Percentiles rank a stretch among this genome's conserved stretches.
These are phyloP conservation scores for Dasyurus viverrinus DNA, from an alignment of 2,113 vertebrate species.

Conservation along the genomic window DNA sequence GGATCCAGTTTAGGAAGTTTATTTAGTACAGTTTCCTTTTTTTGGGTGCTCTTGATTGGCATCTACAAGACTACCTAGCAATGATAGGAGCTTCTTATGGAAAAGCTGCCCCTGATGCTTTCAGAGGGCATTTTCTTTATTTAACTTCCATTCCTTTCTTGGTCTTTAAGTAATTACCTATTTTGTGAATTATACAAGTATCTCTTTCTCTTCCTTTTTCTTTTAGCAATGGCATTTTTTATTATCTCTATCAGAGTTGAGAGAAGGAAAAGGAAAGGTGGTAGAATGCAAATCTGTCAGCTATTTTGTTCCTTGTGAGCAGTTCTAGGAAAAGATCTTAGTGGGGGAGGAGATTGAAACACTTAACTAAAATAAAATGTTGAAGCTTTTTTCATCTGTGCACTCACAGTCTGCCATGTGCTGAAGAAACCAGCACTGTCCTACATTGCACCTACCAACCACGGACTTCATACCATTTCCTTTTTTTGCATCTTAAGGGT, in stretches of 20 bases:
- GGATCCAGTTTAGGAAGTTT: neutral
- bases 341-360: neutral
- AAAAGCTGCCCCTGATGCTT: neutral
- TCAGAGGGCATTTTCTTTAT: neutral
- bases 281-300: neutral
- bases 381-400: slow-evolving; percentile 1
- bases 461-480: slow-evolving; percentile 1
- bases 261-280: neutral
- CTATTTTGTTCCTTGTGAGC: neutral
- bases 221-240: neutral
- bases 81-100: neutral
- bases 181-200: neutral
- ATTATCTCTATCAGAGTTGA: neutral
- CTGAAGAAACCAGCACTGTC: slow-evolving; percentile 12
- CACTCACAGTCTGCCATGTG: slow-evolving; percentile 8
- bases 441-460: neutral
- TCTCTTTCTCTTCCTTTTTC: neutral
- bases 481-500: slow-evolving; percentile 34
- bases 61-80: neutral
- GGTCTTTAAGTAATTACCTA: neutral
- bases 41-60: neutral
- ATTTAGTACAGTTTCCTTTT: neutral
- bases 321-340: slow-evolving; percentile 15
- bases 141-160: neutral
- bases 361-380: slow-evolving; percentile 23